Conservation (phyloP, 1,140 invertebrate genomes). For the Hesperophylax magnus region DNA sequence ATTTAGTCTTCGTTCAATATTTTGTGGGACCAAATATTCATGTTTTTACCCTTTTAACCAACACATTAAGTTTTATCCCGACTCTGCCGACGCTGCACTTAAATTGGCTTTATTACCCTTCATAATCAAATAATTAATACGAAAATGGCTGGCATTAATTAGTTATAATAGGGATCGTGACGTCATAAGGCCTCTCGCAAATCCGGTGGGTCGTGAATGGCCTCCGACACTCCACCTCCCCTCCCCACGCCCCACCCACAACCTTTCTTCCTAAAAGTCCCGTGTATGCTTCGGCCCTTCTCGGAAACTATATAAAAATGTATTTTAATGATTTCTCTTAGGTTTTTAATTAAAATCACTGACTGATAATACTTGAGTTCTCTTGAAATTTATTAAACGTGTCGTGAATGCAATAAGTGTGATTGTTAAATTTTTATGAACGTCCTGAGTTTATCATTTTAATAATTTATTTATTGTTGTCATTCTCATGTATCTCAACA, state of each 20-base stretch:
- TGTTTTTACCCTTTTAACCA: not conserved
- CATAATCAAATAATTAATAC: constrained; percentile 53
- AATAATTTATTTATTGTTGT: not conserved
- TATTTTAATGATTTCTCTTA: not conserved
- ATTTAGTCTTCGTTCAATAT: too few relatives aligned
- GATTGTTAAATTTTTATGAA: not conserved
- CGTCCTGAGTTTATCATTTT: not conserved
- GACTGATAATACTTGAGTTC: too few relatives aligned
- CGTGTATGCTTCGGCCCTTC: not conserved
- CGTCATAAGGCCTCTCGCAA: constrained; percentile 44
- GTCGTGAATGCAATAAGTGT: too few relatives aligned
- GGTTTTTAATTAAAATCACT: too few relatives aligned
- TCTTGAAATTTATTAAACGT: too few relatives aligned
- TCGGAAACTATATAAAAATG: constrained; percentile 6
- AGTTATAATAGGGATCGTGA: constrained; percentile 48
- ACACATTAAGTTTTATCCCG: constrained; percentile 5
- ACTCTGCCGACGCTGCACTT: constrained; percentile 36
- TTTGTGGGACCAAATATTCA: too few relatives aligned
- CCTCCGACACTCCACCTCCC: constrained; percentile 16
- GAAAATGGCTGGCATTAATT: constrained; percentile 48
- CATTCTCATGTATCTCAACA: too few relatives aligned
- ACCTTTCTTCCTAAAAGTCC: not conserved
- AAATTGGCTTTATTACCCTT: constrained; percentile 42
- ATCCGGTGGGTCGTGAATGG: constrained; percentile 36
- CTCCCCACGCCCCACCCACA: not conserved